Evolutionary conservation across 2,888 invertebrate genomes (phyloP).

Genomic region (Leistus spinibarbis): DNA sequence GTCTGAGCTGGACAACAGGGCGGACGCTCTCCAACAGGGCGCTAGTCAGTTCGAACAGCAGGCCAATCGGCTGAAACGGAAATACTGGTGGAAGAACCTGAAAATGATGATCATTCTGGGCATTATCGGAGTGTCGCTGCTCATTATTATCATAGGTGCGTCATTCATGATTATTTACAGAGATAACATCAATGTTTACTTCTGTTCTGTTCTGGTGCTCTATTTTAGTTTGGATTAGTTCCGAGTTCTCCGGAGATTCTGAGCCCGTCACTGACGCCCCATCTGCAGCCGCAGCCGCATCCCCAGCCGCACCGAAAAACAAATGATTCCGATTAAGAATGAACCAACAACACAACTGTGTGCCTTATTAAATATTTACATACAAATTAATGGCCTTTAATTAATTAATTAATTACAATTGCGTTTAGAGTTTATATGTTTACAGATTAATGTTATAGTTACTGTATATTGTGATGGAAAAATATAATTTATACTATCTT

Average conservation of each 20-base stretch:
- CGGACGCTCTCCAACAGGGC: conserved; percentile 92
- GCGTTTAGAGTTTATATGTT: not conserved
- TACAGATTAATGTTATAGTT: not conserved
- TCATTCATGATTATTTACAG: conserved; percentile 42
- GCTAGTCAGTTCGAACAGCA: conserved; percentile 97
- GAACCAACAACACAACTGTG: not conserved
- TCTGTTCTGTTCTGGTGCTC: not conserved
- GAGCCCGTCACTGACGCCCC: not conserved
- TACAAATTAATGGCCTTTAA: not conserved
- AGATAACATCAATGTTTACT: not conserved
- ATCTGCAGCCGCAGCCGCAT: not conserved
- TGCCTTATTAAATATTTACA: not conserved
- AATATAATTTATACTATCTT: not conserved
- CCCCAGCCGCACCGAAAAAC: not conserved
- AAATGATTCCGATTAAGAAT: not conserved
- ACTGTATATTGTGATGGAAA: not conserved
- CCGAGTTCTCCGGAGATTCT: conserved; percentile 32
- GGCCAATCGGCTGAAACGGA: conserved; percentile 94
- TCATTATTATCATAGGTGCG: conserved; percentile 90
- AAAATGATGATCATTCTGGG: conserved; percentile 96
- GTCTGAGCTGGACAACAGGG: conserved; percentile 92
- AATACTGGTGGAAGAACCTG: conserved; percentile 97
- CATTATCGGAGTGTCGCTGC: conserved; percentile 78
- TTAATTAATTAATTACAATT: not conserved
- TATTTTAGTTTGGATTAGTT: conserved; percentile 33